Percentiles rank a stretch among this genome's conserved stretches.
These are phyloP conservation scores for Baccha elongata DNA, from an alignment of 2,888 invertebrate species.

Conservation along the genomic window DNA sequence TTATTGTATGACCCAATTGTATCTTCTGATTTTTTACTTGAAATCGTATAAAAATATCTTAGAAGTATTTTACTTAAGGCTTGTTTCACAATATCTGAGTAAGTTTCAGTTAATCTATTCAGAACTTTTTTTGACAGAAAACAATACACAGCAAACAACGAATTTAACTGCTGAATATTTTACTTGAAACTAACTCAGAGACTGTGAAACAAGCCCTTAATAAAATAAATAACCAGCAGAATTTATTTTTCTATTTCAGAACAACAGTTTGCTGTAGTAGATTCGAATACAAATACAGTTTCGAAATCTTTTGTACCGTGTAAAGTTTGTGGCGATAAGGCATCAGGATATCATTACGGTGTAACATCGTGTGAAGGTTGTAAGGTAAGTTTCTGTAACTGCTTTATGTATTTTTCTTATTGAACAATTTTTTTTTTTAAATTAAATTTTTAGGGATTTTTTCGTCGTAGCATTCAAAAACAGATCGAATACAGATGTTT, in stretches of 20 bases:
- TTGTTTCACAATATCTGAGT: too few species aligned
- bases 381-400: conserved; percentile 87
- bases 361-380: conserved; percentile 99
- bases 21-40: too few species aligned
- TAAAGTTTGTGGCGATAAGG: conserved; percentile 98
- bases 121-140: too few species aligned
- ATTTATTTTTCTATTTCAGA: conserved; percentile 82
- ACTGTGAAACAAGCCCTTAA: too few species aligned
- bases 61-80: too few species aligned
- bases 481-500: conserved; percentile 98
- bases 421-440: conserved; percentile 2
- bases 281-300: conserved; percentile 90
- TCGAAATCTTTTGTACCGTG: conserved; percentile 95
- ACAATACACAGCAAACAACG: too few species aligned
- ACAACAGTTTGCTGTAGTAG: conserved; percentile 89
- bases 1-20: too few species aligned
- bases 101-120: too few species aligned
- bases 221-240: too few species aligned
- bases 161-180: too few species aligned
- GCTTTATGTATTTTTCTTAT: background rate
- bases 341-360: conserved; percentile 96
- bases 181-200: too few species aligned
- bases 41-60: too few species aligned
- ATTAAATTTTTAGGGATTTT: conserved; percentile 90
- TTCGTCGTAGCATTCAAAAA: conserved; percentile 97